Evolutionary conservation across 2,888 invertebrate species (phyloP).

Genomic region (Lasioglossum villosulum): DNA sequence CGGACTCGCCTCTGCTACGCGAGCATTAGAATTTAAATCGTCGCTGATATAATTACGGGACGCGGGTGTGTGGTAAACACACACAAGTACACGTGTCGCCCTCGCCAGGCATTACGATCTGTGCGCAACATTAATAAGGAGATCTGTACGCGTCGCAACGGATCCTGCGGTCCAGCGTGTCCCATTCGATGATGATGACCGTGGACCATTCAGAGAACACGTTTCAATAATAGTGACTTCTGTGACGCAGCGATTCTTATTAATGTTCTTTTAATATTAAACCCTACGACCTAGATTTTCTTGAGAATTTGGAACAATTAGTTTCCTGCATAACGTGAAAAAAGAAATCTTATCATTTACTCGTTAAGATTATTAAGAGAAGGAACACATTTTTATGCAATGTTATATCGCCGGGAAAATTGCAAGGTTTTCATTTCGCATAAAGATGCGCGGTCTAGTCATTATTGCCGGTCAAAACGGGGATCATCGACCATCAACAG

Average conservation of each 20-base stretch:
- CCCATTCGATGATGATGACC: not conserved
- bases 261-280: too few species aligned
- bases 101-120: slow-evolving; percentile 56
- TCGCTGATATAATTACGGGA: slow-evolving; percentile 70
- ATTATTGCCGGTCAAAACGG: not conserved
- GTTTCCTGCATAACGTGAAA: too few species aligned
- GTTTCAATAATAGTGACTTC: too few species aligned
- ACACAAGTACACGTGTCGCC: slow-evolving; percentile 24
- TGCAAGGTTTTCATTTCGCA: not conserved
- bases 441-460: not conserved
- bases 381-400: not conserved
- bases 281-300: too few species aligned
- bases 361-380: not conserved
- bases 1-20: slow-evolving; percentile 51
- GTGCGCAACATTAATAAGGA: slow-evolving; percentile 71
- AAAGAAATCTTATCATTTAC: too few species aligned
- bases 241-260: too few species aligned
- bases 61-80: not conserved
- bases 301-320: too few species aligned
- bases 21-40: slow-evolving; percentile 71
- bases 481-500: not conserved
- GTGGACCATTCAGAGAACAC: not conserved
- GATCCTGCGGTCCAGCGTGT: slow-evolving; percentile 1
- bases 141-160: slow-evolving; percentile 53
- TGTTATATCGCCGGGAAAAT: not conserved